Conservation (phyloP, 2,888 invertebrate genomes). For the Vandiemenella viatica region DNA sequence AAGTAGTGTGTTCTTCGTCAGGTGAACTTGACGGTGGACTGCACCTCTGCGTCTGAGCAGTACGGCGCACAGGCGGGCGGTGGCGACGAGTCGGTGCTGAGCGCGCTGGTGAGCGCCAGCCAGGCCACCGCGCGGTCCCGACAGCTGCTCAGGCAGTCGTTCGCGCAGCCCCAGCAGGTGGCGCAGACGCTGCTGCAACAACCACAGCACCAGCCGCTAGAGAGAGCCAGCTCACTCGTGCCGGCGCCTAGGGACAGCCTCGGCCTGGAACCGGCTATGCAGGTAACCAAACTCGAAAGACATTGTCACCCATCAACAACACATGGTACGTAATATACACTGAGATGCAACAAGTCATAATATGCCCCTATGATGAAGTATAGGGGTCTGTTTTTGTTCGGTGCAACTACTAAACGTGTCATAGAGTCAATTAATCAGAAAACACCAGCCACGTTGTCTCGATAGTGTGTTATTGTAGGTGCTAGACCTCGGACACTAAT, state of each 20-base stretch:
- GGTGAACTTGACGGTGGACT: constrained; percentile 29
- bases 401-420: no score
- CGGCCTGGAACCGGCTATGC: constrained; percentile 24
- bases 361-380: no score
- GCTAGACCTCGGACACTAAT: no score
- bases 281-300: no score
- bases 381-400: no score
- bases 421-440: no score
- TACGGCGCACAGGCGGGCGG: background rate
- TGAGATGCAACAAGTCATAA: no score
- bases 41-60: constrained; percentile 17
- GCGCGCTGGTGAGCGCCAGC: constrained; percentile 15
- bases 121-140: constrained; percentile 8
- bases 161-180: constrained; percentile 2
- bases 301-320: no score
- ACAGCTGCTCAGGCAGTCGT: constrained; percentile 1
- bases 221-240: constrained; percentile 16
- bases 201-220: constrained; percentile 13
- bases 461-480: no score
- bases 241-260: constrained; percentile 19
- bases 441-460: no score
- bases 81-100: constrained; percentile 11
- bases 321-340: no score
- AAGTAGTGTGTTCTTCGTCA: no score
- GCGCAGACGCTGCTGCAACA: constrained; percentile 15